Percentiles rank a stretch among this genome's conserved stretches.
phyloP scores from a whole-genome alignment of 2,888 invertebrate genomes.

The Hirtodrosophila cameraria region DNA sequence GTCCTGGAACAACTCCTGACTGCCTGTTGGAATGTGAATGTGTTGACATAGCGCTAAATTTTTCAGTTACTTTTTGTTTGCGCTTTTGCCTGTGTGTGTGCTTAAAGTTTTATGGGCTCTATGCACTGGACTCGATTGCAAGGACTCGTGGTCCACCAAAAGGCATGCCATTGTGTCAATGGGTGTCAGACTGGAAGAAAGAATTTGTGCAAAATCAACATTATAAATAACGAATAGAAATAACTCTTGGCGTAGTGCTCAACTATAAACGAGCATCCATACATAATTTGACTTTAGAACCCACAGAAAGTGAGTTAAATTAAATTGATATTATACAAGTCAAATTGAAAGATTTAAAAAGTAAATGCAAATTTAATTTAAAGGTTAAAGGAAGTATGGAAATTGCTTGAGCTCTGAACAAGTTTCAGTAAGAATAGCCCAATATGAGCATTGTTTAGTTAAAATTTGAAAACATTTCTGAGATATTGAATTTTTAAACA shows the following conservation, averaged over 20 bases:
- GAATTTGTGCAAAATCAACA: slow-evolving; percentile 59
- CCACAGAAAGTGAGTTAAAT: background rate
- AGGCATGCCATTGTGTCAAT: slow-evolving; percentile 46
- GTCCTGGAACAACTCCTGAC: slow-evolving; percentile 16
- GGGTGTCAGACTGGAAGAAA: slow-evolving; percentile 61
- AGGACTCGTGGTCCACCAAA: slow-evolving; percentile 33
- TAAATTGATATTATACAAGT: background rate
- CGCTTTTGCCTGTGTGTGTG: slow-evolving; percentile 29
- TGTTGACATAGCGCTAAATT: slow-evolving; percentile 74
- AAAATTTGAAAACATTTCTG: too few species aligned
- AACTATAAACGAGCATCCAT: background rate
- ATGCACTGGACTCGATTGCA: slow-evolving; percentile 36
- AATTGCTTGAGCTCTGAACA: too few species aligned
- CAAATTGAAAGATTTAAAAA: background rate
- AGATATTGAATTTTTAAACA: too few species aligned
- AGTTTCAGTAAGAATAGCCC: too few species aligned
- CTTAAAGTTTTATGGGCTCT: slow-evolving; percentile 53
- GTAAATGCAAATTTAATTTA: background rate
- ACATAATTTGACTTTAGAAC: background rate
- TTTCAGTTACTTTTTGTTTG: slow-evolving; percentile 68
- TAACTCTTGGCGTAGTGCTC: background rate
- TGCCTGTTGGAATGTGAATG: slow-evolving; percentile 46
- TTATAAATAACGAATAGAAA: slow-evolving; percentile 43
- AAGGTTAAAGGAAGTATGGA: background rate
- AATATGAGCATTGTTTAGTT: too few species aligned